Evolutionary conservation across 2,888 invertebrate species (phyloP), one percentile per base, ranked within the genome.

Genomic region (Eutolmus rufibarbis): DNA sequence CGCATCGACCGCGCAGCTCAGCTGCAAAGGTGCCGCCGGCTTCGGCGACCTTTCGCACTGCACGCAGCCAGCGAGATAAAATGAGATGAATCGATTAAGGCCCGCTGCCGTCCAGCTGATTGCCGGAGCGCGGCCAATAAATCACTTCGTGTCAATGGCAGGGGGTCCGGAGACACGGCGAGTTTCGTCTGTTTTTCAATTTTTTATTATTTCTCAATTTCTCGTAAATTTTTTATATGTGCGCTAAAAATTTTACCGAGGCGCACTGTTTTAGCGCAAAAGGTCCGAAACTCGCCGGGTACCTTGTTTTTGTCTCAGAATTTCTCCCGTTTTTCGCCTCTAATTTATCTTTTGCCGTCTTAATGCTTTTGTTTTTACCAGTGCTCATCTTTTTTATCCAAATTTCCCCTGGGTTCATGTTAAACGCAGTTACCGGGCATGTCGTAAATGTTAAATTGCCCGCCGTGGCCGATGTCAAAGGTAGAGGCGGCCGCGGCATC

Each of bases 401-500:
- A 85, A 85, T 74, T 85, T 85, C 43, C 34, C 85, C 37, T 46
- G 57, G 74, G 74, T 51, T 46, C 74, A 74, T 74, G 74, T 85
- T 74, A n/a, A 31, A 74, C 74, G 40, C 85, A 74, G 34, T 74
- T 74, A 74, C 74, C 43, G 74, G 74, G 74, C 85, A 85, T 74
- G 85, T 85, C 85, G 85, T 85, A 85, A 85, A 85, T 85, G 85
- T 46, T 85, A 85, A 85, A 85, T 82, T 74, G 74, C 85, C 74
- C 74, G 19, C 46, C 74, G 74, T 43, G 46, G 46, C 74, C 46
- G 34, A 74, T 85, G 85, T 85, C 85, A 74, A 85, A 85, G 74
- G 43, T 74, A 74, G 74, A 43, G 74, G 74, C 43, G 85, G 46
- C 74, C 51, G 57, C 43, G 66, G 85, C 74, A 74, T 74, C 85